Evolutionary conservation across 2,797 vertebrate species (phyloP).

Genomic region (Anomalospiza imberbis): DNA sequence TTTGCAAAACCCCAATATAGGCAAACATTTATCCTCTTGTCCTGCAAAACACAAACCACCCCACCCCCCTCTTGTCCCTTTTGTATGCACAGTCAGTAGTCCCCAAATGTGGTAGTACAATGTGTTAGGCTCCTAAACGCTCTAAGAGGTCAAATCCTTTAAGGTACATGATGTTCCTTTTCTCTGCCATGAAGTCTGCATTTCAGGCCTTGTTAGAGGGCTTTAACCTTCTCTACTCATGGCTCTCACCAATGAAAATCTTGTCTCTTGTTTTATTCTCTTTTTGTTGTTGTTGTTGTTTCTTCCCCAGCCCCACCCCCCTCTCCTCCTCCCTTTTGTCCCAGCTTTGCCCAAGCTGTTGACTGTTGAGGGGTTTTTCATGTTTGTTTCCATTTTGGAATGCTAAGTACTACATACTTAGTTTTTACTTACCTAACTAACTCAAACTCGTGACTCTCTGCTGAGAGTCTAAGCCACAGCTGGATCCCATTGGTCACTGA

Average conservation of each 20-base stretch:
- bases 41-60: background rate
- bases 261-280: fast-evolving
- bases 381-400: background rate
- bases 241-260: background rate
- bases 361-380: background rate
- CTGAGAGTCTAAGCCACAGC: too few relatives aligned
- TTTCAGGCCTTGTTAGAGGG: background rate
- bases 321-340: background rate
- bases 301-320: fast-evolving
- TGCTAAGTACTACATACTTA: too few relatives aligned
- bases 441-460: too few relatives aligned
- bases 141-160: background rate
- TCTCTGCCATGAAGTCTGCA: background rate
- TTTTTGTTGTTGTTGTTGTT: too few relatives aligned
- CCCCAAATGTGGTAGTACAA: too few relatives aligned
- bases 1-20: background rate
- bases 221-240: background rate
- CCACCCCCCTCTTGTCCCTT: fast-evolving
- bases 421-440: too few relatives aligned
- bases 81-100: background rate
- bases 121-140: background rate
- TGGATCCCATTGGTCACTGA: too few relatives aligned
- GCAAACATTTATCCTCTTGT: fast-evolving
- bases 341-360: background rate
- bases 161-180: background rate